Evolutionary conservation across 2,113 vertebrate species (phyloP).

Genomic region (Menura novaehollandiae): DNA sequence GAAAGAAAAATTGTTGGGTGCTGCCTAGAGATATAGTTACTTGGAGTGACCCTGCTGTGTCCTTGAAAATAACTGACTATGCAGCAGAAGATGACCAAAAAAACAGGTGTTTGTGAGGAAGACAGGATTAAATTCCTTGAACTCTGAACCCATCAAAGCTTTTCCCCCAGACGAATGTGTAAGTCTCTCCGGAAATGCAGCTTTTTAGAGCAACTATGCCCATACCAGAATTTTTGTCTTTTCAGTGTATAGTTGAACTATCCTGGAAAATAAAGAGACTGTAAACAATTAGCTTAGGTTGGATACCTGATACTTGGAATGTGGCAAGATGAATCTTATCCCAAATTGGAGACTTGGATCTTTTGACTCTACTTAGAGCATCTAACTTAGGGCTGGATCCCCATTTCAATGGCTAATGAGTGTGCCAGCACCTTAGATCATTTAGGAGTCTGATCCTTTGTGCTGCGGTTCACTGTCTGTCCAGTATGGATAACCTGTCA

Average conservation of each 20-base stretch:
- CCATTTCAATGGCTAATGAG: neutral
- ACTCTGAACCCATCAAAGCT: accelerated
- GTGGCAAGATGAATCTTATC: neutral
- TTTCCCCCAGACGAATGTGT: accelerated
- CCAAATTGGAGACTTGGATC: neutral
- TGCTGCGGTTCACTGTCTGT: neutral
- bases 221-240: neutral
- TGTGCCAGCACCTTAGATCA: neutral
- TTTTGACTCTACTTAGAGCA: neutral
- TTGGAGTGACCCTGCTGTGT: neutral
- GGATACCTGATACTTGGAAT: neutral
- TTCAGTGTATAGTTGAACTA: neutral
- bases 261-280: neutral
- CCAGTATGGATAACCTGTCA: neutral
- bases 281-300: neutral
- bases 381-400: neutral
- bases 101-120: neutral
- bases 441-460: neutral
- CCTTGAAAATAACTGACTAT: neutral
- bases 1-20: neutral
- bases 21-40: neutral
- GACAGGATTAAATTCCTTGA: neutral
- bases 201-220: neutral
- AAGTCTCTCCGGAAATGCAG: neutral
- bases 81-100: neutral